Evolutionary conservation across 2,888 invertebrate genomes (phyloP), one percentile per base, ranked within the genome.

Genomic region (Chloroclysta siterata): DNA sequence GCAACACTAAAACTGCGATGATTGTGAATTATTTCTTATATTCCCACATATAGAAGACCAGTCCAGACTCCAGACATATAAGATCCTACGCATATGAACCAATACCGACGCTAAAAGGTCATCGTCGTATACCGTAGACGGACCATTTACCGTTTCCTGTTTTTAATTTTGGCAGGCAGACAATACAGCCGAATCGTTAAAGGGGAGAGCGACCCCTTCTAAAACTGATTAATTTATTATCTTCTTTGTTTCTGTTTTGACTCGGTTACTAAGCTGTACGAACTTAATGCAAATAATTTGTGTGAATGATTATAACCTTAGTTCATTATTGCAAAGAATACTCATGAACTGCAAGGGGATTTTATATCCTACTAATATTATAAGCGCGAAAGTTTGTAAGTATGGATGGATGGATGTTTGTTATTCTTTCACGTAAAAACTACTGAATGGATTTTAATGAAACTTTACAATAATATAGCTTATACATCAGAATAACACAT

Each of bases 161-260:
- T 91, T 92, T 91, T 90, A 90, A 91, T 90, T 91, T 89, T 84
- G 85, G 82, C 88, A 83, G 85, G 78, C 89, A 90, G 90, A 90
- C 90, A 90, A 88, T 89, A 88, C 88, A 89, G 89, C 88, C 88
- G 89, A 90, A 91, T 89, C 89, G 89, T 88, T 84, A 84, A 84
- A 88, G 88, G 90, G 89, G 89, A 85, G 81, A 74, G 74, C 75
- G 80, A 89, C 88, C 91, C 91, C 87, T 89, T 88, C 81, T 77
- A 75, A 81, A 79, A 81, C 89, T 90, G 92, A 93, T 91, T 91
- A 91, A 93, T 93, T 91, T 91, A 91, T 92, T 89, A 90, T 85
- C 85, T 85, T 85, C 88, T 88, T 89, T 90, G 89, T 91, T 89
- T 88, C 85, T 85, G 83, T 89, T 90, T 88, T 89, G 90, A 89